Base-by-base conservation (phyloP, 2,888 invertebrate genomes). In the Altica lythri region DNA sequence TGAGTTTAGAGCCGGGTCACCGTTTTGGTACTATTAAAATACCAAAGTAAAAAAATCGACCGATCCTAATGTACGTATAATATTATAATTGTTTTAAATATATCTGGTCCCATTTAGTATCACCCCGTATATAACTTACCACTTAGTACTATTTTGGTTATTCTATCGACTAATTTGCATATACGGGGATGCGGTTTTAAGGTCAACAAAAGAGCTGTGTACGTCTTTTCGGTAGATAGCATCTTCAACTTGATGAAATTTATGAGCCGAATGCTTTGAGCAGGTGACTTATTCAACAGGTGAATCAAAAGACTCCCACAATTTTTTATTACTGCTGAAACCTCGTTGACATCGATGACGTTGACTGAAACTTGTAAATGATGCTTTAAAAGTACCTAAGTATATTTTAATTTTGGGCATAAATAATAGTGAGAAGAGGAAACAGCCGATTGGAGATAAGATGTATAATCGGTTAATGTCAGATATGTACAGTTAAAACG, bases 181-280 rank as follows among this genome's bases (percentile, higher is more conserved):
- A 49, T 14, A 12, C 35, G 46, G 17, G 32, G 46, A 46, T 46
- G 46, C 49, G 49, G 40, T 49, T 40, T 22, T 42, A 32, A 49
- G 49, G 49, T 49, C 49, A 49, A 49, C 49, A 49, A 49, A 47
- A 49, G 49, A 42, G 49, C 49, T 40, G 40, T 32, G n/a, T n/a
- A n/a, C n/a, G n/a, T n/a, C n/a, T n/a, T n/a, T 49, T 32, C 40
- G 49, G 49, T 49, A 62, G 68, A 66, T 71, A 70, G 60, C 57
- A 67, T 66, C 69, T 62, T 43, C 19, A 32, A 32, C 19, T 49
- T 35, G 62, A 66, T 67, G 68, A 67, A 68, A 72, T 72, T 72
- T 72, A 72, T 71, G 63, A 66, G 68, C 71, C 69, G 64, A 63
- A 68, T 70, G 71, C 71, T 70, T 49, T 69, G 68, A 71, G 72